Percentiles rank a stretch among this genome's conserved stretches.
Evolutionary conservation across 2,113 vertebrate species (phyloP).

Genomic region (Zosterops lateralis): DNA sequence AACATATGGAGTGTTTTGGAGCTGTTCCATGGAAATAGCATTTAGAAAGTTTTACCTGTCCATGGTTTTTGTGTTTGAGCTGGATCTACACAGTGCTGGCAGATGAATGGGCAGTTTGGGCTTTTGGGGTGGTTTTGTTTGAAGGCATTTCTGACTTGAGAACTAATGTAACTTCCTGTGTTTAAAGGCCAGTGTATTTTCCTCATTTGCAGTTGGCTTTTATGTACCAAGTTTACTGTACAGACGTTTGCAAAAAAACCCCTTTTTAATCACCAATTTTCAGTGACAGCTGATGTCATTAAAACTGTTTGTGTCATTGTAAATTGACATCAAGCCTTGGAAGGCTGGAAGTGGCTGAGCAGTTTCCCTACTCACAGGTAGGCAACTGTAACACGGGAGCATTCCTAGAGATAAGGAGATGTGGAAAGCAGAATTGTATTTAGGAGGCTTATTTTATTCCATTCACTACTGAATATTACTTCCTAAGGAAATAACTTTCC

Average conservation of each 20-base stretch:
- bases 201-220: background rate
- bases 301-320: background rate
- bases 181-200: background rate
- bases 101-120: background rate
- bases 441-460: background rate
- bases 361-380: background rate
- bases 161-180: background rate
- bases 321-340: background rate
- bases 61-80: background rate
- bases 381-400: background rate
- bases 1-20: conserved; percentile 19
- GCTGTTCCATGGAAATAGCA: background rate
- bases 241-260: background rate
- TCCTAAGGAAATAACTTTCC: background rate
- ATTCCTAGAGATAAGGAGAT: background rate
- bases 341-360: background rate
- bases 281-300: background rate
- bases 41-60: background rate
- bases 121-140: background rate
- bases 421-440: background rate
- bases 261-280: background rate
- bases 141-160: background rate
- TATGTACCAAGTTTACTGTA: background rate
- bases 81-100: background rate
- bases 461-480: background rate